These are phyloP conservation scores for Syngnathus scovelli DNA, from an alignment of 2,113 vertebrate species.

Conservation along the genomic window DNA sequence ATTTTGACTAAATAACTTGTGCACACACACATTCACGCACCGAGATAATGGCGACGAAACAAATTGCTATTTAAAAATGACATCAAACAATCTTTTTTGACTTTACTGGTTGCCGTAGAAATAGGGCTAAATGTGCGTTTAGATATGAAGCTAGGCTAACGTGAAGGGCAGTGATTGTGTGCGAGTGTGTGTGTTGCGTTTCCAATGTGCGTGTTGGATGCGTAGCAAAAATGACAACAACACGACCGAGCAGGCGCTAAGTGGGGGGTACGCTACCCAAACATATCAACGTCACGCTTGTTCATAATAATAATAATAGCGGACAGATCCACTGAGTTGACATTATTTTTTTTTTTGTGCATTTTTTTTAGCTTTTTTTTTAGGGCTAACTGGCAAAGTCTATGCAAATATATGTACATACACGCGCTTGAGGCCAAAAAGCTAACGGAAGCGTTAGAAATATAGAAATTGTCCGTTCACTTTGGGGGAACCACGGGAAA, in stretches of 20 bases:
- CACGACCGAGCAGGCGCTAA: slow-evolving; percentile 62
- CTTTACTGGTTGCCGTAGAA: slow-evolving; percentile 23
- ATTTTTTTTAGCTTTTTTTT: slow-evolving; percentile 56
- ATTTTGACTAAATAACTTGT: slow-evolving; percentile 1
- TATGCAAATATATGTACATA: slow-evolving; percentile 75
- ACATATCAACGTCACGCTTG: slow-evolving; percentile 68
- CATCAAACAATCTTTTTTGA: slow-evolving; percentile 24
- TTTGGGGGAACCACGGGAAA: slow-evolving; percentile 46
- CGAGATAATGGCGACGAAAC: slow-evolving; percentile 45
- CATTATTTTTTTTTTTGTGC: slow-evolving; percentile 55
- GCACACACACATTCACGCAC: slow-evolving; percentile 7
- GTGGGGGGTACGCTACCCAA: slow-evolving; percentile 28
- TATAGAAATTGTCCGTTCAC: slow-evolving; percentile 63
- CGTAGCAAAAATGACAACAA: slow-evolving; percentile 58
- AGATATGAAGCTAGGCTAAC: slow-evolving; percentile 15
- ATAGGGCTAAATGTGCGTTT: slow-evolving; percentile 31
- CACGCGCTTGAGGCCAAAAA: slow-evolving; percentile 62
- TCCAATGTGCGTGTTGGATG: slow-evolving; percentile 9
- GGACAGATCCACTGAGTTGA: slow-evolving; percentile 74
- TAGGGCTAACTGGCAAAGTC: slow-evolving; percentile 74
- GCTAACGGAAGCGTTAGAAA: slow-evolving; percentile 67
- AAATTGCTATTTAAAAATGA: slow-evolving; percentile 38
- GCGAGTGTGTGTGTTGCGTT: slow-evolving; percentile 12
- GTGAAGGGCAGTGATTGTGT: slow-evolving; percentile 34
- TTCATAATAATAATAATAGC: slow-evolving; percentile 44